phyloP scores from a whole-genome alignment of 2,797 vertebrate species.

The Myiotriccus ornatus region DNA sequence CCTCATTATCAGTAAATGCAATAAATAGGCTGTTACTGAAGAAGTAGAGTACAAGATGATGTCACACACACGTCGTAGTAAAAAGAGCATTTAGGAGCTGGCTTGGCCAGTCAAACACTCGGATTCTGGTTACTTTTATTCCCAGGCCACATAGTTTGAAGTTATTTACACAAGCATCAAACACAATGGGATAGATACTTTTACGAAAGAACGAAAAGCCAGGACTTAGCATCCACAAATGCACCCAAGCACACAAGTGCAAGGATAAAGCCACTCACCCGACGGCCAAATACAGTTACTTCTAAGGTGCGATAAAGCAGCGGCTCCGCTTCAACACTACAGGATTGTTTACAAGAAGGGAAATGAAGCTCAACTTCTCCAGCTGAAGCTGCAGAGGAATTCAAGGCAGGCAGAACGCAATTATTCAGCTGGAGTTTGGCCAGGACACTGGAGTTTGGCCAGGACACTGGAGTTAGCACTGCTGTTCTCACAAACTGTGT shows the following conservation, averaged over 20 bases:
- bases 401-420: slow-evolving; percentile 44
- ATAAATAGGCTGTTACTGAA: neutral
- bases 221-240: neutral
- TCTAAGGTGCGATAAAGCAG: neutral
- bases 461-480: neutral
- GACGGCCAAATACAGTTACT: neutral
- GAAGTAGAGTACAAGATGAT: neutral
- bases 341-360: slow-evolving; percentile 11
- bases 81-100: neutral
- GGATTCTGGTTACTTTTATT: neutral
- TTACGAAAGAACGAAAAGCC: neutral
- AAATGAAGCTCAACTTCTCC: slow-evolving; percentile 33
- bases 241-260: neutral
- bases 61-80: neutral
- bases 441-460: neutral
- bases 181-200: neutral
- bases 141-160: neutral
- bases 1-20: neutral
- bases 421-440: slow-evolving; percentile 50
- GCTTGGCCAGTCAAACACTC: neutral
- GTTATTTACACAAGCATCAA: neutral
- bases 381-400: slow-evolving; percentile 38
- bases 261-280: neutral
- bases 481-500: neutral
- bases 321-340: rapidly evolving